phyloP scores from a whole-genome alignment of 2,797 vertebrate genomes.

The Cuniculus paca region DNA sequence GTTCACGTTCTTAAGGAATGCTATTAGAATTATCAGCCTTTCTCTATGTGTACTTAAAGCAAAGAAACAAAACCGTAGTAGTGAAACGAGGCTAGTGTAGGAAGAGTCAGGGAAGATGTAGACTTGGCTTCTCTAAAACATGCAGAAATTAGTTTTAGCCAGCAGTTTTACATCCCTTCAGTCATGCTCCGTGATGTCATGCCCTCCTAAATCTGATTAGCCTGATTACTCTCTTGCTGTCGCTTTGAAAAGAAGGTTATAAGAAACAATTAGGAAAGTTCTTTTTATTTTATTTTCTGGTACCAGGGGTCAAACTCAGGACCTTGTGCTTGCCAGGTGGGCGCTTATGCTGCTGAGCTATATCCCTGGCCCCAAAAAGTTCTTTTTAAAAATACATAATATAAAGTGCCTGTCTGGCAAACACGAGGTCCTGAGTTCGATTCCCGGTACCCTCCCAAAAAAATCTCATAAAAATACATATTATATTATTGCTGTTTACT shows the following conservation, averaged over 20 bases:
- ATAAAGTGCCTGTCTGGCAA: neutral
- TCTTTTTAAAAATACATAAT: neutral
- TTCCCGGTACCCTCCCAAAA: no score
- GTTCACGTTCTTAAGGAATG: neutral
- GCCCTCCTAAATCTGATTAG: neutral
- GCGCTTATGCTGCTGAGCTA: no score
- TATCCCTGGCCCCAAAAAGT: no score
- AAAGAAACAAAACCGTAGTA: neutral
- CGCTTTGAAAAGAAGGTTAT: neutral
- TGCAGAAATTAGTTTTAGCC: neutral
- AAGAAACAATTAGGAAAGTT: conserved; percentile 1
- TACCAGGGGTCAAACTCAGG: no score
- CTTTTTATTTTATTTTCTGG: no score
- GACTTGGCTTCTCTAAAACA: neutral
- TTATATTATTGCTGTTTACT: neutral
- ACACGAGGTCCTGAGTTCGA: no score
- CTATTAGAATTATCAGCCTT: conserved; percentile 28
- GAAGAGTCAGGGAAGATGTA: neutral
- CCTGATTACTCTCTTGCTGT: neutral
- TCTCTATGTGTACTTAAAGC: neutral
- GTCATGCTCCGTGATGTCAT: neutral
- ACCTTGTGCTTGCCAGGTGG: no score
- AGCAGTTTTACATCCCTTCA: neutral
- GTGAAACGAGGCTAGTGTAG: neutral
- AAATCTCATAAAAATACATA: no score